These are phyloP conservation scores for Cyrtonyx montezumae DNA, from an alignment of 2,113 vertebrate species.

Conservation along the genomic window DNA sequence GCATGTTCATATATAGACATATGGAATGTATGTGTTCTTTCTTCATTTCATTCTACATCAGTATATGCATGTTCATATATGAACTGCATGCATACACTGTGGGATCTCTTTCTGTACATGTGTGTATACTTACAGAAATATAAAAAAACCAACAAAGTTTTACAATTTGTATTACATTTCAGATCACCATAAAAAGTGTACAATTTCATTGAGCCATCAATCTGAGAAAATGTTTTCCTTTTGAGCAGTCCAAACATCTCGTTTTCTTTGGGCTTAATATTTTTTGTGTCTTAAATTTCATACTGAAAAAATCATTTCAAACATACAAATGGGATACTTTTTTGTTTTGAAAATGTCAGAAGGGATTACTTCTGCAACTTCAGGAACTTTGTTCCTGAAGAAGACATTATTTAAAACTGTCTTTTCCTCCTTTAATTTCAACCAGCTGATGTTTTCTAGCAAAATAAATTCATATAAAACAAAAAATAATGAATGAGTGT, in stretches of 20 bases:
- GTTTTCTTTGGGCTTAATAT: background rate
- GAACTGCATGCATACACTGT: rapidly evolving
- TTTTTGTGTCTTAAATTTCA: constrained; percentile 33
- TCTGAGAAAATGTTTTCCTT: background rate
- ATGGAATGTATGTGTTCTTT: background rate
- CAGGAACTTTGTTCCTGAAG: background rate
- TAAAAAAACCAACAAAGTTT: background rate
- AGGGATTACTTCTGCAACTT: background rate
- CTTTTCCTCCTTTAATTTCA: constrained; percentile 17
- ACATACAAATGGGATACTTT: background rate
- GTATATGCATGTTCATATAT: rapidly evolving
- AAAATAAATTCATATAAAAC: background rate
- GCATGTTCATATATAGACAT: too few species aligned
- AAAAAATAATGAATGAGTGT: background rate
- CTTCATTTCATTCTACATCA: background rate
- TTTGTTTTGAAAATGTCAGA: constrained; percentile 34
- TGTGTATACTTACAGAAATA: background rate
- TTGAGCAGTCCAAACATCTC: constrained; percentile 17
- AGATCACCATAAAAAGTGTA: background rate
- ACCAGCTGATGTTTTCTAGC: constrained; percentile 8
- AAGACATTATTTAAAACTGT: constrained; percentile 28
- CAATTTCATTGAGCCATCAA: background rate
- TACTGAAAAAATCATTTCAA: background rate
- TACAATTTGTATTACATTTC: background rate
- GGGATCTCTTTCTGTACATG: background rate